Conservation (phyloP, 2,797 vertebrate species). For the Galagoides demidoff region DNA sequence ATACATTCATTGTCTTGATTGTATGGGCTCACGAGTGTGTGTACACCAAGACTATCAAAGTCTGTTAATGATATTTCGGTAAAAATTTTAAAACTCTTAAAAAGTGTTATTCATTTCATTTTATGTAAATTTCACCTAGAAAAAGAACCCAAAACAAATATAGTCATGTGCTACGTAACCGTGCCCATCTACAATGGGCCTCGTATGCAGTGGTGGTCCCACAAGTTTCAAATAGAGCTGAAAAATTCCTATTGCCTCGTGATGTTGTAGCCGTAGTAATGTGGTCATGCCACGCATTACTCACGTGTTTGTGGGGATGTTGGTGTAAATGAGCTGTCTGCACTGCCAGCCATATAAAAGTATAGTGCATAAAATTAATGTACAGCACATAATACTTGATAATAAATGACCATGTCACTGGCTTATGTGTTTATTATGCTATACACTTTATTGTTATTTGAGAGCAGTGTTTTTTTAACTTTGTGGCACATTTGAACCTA, state of each 20-base stretch:
- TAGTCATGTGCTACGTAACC: fast-evolving
- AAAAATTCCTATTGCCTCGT: not conserved
- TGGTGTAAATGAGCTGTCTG: not conserved
- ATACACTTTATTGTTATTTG: not conserved
- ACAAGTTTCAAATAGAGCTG: not conserved
- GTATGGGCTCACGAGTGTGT: not conserved
- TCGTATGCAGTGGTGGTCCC: not conserved
- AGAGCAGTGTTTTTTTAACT: not conserved
- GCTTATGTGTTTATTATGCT: not conserved
- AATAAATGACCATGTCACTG: not conserved
- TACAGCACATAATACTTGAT: not conserved
- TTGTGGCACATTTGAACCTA: no score
- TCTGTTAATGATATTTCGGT: not conserved
- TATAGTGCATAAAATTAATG: not conserved
- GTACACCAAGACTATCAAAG: not conserved
- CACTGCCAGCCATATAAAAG: not conserved
- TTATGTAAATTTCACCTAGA: not conserved
- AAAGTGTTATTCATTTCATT: not conserved
- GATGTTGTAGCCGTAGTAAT: not conserved
- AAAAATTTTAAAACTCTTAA: not conserved
- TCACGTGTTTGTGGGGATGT: no score
- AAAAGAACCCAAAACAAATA: not conserved
- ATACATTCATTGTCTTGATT: not conserved
- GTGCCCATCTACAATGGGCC: no score
- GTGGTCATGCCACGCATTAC: fast-evolving